phyloP scores from a whole-genome alignment of 2,113 vertebrate genomes.

The Chroicocephalus ridibundus region DNA sequence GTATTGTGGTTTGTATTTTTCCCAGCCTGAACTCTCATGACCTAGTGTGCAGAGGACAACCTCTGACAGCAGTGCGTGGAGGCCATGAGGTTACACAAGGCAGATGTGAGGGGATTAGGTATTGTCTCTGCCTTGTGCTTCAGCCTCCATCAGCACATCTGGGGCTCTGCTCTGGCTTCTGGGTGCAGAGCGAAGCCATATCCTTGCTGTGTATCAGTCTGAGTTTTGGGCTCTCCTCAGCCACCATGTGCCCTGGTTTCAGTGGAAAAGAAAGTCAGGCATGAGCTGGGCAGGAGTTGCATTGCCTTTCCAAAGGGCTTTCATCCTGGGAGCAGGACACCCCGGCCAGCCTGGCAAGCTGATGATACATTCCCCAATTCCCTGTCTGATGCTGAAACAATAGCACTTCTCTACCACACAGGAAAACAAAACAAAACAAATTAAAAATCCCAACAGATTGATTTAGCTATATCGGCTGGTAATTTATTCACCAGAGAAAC shows the following conservation, averaged over 20 bases:
- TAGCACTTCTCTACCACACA: not conserved
- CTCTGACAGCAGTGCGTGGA: not conserved
- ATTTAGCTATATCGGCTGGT: not conserved
- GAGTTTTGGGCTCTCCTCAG: not conserved
- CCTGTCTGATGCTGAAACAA: not conserved
- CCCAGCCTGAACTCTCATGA: not conserved
- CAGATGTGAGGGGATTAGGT: not conserved
- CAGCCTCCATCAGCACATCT: rapidly evolving
- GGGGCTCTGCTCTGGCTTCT: not conserved
- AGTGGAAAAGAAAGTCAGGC: not conserved
- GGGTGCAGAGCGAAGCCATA: not conserved
- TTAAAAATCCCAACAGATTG: not conserved
- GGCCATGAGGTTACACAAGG: rapidly evolving
- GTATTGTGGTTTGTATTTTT: not conserved
- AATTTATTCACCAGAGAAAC: not conserved
- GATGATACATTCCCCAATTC: not conserved
- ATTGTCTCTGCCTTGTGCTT: not conserved
- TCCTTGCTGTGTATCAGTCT: not conserved
- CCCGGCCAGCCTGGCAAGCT: not conserved
- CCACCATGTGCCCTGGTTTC: not conserved
- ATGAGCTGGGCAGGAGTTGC: not conserved
- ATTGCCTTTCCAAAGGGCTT: not conserved
- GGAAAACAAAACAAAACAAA: not conserved
- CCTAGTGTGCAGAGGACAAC: not conserved
- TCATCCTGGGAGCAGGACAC: not conserved